Base-by-base conservation (phyloP, 2,113 vertebrate species). In the Prietella phreatophila region DNA sequence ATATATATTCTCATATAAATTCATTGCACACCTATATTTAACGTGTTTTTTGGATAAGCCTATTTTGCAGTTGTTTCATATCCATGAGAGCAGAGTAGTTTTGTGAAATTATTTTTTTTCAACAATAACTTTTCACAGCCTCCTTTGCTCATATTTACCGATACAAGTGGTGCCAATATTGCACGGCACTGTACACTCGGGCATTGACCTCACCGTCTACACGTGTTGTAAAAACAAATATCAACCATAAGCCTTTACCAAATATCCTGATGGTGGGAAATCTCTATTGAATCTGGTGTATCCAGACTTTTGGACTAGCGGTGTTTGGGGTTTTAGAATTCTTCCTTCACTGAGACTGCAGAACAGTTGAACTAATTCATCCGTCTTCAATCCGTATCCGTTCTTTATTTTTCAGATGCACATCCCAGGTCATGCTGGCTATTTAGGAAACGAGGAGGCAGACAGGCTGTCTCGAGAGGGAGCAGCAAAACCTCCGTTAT, bases 351-450 rank as follows among this genome's bases (percentile, higher is more conserved):
- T 10, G 19, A 75, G 11, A 39, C 20, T 42, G 71, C 73, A 76
- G 73, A 53, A 53, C 25, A 39, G 17, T 8, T 47, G 47, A 1
- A 53, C 1, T 9, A 9, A 39, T 75, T 81, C 27, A n/a, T 53
- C 27, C 73, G 27, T 22, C 5, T 61, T 63, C 22, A 53, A 39
- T 10, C 6, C 8, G 78, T 42, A 1, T 36, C 15, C 13, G 15
- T 76, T 14, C 65, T 82, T 75, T 61, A 60, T 61, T 30, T 27
- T 60, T 89, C 93, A 99, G 98, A 90, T 98, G 92, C 97, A 99
- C 4, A 76, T 99, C 84, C 97, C 98, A 0, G 98, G 98, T 65
- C 98, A 99, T 25, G 95, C 97, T 5, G 98, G 98, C 0, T 97
- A 96, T 90, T 71, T 0, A 69, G 98, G 98, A 89, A 99, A 99